Conservation (phyloP, 2,888 invertebrate genomes). For the Mellilla xanthometata region DNA sequence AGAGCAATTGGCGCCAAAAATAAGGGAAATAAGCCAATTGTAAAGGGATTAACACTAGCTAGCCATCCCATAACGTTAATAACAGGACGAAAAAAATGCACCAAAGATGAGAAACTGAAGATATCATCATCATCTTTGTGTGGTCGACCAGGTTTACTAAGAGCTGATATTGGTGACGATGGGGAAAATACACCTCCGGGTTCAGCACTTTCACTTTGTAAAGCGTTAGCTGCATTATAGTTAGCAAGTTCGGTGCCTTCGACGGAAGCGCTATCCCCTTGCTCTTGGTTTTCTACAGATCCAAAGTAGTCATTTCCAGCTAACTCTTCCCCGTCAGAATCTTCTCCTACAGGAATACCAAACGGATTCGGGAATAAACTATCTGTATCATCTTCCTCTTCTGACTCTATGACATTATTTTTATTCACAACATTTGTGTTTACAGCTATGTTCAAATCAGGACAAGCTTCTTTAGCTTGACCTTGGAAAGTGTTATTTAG, state of each 20-base stretch:
- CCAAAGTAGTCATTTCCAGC: slow-evolving; percentile 55
- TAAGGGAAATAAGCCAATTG: slow-evolving; percentile 82
- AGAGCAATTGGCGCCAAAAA: slow-evolving; percentile 85
- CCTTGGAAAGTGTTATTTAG: slow-evolving; percentile 78
- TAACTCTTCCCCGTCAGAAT: slow-evolving; percentile 55
- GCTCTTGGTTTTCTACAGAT: slow-evolving; percentile 46
- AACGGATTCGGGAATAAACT: slow-evolving; percentile 59
- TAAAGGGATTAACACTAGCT: slow-evolving; percentile 81
- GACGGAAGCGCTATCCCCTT: slow-evolving; percentile 59
- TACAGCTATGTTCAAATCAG: slow-evolving; percentile 86
- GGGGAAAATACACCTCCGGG: slow-evolving; percentile 45
- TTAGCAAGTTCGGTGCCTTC: slow-evolving; percentile 61
- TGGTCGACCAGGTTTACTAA: slow-evolving; percentile 53
- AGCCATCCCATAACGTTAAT: slow-evolving; percentile 77
- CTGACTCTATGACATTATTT: slow-evolving; percentile 73
- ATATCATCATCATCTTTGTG: slow-evolving; percentile 68
- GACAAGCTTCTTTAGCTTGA: slow-evolving; percentile 85
- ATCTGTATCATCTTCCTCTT: slow-evolving; percentile 59
- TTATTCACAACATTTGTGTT: slow-evolving; percentile 86
- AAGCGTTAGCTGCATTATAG: slow-evolving; percentile 58
- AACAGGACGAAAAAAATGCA: slow-evolving; percentile 76
- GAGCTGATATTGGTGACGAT: slow-evolving; percentile 49
- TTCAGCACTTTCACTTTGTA: slow-evolving; percentile 51
- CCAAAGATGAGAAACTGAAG: slow-evolving; percentile 70
- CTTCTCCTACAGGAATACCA: slow-evolving; percentile 58